phyloP scores from a whole-genome alignment of 2,113 vertebrate species.

The Morphnarchus princeps region DNA sequence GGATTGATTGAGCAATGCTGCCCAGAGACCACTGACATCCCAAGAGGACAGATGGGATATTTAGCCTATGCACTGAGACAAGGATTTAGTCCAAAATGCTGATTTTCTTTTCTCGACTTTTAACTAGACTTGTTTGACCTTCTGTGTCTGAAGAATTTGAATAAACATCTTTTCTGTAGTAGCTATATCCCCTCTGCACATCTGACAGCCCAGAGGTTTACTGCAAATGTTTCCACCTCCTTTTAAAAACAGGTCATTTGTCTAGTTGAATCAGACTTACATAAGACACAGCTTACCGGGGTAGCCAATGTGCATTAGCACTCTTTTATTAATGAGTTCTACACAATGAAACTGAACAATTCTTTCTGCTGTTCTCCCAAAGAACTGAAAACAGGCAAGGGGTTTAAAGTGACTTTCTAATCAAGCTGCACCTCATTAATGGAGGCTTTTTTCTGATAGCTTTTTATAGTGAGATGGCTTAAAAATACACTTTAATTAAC shows the following conservation, averaged over 20 bases:
- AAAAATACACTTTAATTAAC: conserved; percentile 6
- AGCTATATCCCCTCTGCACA: background rate
- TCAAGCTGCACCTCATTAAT: conserved; percentile 40
- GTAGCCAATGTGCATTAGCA: conserved; percentile 3
- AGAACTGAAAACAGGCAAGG: background rate
- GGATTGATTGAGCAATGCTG: background rate
- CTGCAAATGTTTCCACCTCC: conserved; percentile 37
- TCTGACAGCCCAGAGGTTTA: conserved; percentile 33
- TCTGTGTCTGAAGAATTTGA: conserved; percentile 50
- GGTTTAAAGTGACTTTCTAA: conserved; percentile 56
- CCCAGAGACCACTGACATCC: background rate
- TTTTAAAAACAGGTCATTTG: conserved; percentile 57
- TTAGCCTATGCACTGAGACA: background rate
- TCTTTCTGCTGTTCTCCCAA: background rate
- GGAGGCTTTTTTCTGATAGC: background rate
- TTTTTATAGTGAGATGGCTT: background rate
- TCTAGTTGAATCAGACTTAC: conserved; percentile 43
- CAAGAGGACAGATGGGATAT: background rate
- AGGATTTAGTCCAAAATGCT: background rate
- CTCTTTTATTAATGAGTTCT: conserved; percentile 58
- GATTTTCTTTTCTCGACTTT: conserved; percentile 27
- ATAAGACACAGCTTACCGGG: conserved; percentile 17
- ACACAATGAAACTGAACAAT: conserved; percentile 5
- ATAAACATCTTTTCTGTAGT: conserved; percentile 42
- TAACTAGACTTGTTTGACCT: conserved; percentile 63